A percentile compares a stretch with the other conserved stretches of the same genome.
phyloP scores from a whole-genome alignment of 2,113 vertebrate species.

The Phyllopteryx taeniolatus region DNA sequence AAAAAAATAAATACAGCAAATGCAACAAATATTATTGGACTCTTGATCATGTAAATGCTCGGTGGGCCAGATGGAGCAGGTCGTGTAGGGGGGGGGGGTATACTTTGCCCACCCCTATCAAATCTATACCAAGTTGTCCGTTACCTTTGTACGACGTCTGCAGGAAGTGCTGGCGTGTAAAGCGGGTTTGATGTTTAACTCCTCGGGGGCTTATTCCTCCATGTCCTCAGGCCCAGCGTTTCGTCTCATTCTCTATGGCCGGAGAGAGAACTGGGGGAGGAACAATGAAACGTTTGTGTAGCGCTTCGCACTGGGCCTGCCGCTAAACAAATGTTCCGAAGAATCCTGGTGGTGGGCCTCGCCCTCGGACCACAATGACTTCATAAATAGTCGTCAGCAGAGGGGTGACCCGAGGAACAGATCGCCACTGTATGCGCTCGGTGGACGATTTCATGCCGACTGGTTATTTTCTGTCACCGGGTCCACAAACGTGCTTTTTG shows the following conservation, averaged over 20 bases:
- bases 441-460: conserved; percentile 12
- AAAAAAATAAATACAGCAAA: no score
- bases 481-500: conserved; percentile 14
- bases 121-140: conserved; percentile 40
- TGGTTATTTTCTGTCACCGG: conserved; percentile 44
- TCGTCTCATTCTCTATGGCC: conserved; percentile 16
- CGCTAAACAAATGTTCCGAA: conserved; percentile 69
- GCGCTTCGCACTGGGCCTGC: conserved; percentile 50
- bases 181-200: conserved; percentile 63
- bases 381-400: conserved; percentile 56
- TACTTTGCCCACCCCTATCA: conserved; percentile 6
- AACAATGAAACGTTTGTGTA: conserved; percentile 69
- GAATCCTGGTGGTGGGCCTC: conserved; percentile 62
- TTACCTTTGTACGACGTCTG: conserved; percentile 36
- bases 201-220: conserved; percentile 26
- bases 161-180: conserved; percentile 45
- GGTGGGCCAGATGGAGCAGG: no score
- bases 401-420: conserved; percentile 59
- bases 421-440: conserved; percentile 42
- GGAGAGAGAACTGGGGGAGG: conserved; percentile 29
- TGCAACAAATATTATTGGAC: no score
- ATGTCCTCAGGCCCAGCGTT: not conserved
- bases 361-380: conserved; percentile 56
- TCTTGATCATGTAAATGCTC: no score
- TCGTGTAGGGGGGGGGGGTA: no score